Conservation (phyloP, 2,797 vertebrate genomes). For the Euphonia xanthogaster region DNA sequence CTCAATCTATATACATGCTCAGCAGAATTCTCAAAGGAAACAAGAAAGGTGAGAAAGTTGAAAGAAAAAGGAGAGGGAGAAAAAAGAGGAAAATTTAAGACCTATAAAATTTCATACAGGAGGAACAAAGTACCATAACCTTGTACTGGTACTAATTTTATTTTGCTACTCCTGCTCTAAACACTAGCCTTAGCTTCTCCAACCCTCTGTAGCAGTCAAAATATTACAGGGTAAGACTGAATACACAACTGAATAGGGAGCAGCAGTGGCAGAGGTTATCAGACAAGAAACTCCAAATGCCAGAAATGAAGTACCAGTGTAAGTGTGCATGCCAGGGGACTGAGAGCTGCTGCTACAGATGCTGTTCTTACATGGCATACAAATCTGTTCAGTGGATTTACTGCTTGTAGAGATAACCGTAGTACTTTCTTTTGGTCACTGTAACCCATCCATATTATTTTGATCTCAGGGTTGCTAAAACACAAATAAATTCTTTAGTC, state of each 20-base stretch:
- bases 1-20: background rate
- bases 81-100: background rate
- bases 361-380: background rate
- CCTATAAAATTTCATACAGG: background rate
- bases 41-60: background rate
- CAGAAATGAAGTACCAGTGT: background rate
- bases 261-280: background rate
- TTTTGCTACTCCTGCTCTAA: background rate
- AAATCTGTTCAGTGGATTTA: background rate
- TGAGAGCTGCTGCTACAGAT: background rate
- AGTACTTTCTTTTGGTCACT: background rate
- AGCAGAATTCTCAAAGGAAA: background rate
- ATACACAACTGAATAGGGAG: background rate
- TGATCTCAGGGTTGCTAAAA: conserved; percentile 28
- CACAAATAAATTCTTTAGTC: conserved; percentile 17
- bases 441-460: background rate
- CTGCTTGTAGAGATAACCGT: conserved; percentile 13
- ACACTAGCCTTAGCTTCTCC: background rate
- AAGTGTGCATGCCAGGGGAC: background rate
- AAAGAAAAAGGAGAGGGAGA: background rate
- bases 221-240: background rate
- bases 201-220: background rate
- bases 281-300: background rate
- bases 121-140: background rate
- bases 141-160: background rate